Evolutionary conservation across 2,113 vertebrate genomes (phyloP).

Genomic region (Monarcha castaneiventris): DNA sequence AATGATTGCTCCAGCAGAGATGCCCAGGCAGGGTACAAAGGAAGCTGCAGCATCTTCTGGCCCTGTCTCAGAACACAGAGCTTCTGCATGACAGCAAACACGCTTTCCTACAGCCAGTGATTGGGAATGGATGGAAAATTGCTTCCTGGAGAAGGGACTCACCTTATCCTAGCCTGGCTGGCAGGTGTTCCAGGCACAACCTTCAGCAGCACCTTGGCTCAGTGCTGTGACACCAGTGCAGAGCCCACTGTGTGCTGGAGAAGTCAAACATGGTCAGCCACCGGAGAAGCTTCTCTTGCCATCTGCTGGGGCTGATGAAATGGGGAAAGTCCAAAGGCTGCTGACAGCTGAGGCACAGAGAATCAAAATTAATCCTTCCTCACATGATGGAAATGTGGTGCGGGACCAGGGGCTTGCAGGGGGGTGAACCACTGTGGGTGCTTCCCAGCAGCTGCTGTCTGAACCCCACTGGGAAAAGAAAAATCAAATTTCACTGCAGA

Average conservation of each 20-base stretch:
- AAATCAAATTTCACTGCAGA: not conserved
- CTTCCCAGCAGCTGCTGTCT: not conserved
- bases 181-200: not conserved
- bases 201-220: not conserved
- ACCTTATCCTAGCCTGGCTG: not conserved
- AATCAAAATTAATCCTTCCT: not conserved
- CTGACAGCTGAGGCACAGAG: not conserved
- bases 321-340: not conserved
- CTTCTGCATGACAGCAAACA: not conserved
- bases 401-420: not conserved
- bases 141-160: not conserved
- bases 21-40: not conserved
- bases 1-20: rapidly evolving
- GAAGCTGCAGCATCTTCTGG: not conserved
- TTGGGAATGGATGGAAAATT: rapidly evolving
- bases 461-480: not conserved
- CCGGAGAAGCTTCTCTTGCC: not conserved
- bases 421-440: not conserved
- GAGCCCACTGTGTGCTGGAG: not conserved
- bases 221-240: not conserved
- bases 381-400: not conserved
- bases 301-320: not conserved
- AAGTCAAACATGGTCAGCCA: not conserved
- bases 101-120: not conserved
- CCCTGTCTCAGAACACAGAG: not conserved